phyloP scores from a whole-genome alignment of 2,888 invertebrate species.

The Leptura quadrifasciata region DNA sequence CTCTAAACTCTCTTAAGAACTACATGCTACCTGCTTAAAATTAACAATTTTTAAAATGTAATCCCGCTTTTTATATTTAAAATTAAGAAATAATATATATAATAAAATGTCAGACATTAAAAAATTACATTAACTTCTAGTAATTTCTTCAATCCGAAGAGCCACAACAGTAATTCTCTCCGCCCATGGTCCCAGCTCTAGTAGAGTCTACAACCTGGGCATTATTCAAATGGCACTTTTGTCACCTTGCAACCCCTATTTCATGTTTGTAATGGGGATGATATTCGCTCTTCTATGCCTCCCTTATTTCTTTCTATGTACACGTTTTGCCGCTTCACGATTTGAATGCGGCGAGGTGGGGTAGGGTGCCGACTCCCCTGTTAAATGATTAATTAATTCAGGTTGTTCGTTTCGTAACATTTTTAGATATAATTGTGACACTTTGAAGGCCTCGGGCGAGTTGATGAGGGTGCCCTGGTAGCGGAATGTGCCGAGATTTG shows the following conservation, averaged over 20 bases:
- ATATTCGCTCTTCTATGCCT: conserved; percentile 27
- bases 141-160: no score
- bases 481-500: conserved; percentile 14
- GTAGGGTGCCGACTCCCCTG: conserved; percentile 10
- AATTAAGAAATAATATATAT: no score
- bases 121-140: no score
- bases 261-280: conserved; percentile 39
- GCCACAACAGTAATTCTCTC: neutral
- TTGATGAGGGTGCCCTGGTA: conserved; percentile 24
- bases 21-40: no score
- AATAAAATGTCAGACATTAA: no score
- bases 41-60: no score
- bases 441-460: conserved; percentile 29
- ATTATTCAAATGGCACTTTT: conserved; percentile 57
- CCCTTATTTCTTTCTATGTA: conserved; percentile 34
- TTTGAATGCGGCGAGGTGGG: neutral
- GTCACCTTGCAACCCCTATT: conserved; percentile 51
- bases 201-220: conserved; percentile 42
- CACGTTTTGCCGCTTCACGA: conserved; percentile 10
- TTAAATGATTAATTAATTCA: conserved; percentile 52
- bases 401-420: conserved; percentile 45
- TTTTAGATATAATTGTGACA: conserved; percentile 45
- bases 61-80: no score
- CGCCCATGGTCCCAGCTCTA: conserved; percentile 19
- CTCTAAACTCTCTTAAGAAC: no score